phyloP scores from a whole-genome alignment of 2,888 invertebrate genomes.

The Ormyrus nitidulus region DNA sequence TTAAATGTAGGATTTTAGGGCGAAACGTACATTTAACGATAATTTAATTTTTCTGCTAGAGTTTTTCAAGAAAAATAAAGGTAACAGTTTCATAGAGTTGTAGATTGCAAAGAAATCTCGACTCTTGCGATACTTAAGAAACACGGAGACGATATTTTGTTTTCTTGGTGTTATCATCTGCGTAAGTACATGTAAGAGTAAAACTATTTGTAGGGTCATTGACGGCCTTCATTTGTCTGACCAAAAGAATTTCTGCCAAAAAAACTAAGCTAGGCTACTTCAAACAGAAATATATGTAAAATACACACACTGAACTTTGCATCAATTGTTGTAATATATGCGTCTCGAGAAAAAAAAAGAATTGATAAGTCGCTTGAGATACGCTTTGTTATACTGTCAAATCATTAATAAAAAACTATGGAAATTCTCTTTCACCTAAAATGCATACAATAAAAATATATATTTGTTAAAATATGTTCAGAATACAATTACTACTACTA shows the following conservation, averaged over 20 bases:
- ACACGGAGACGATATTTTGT: constrained; percentile 24
- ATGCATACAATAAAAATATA: background rate
- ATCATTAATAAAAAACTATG: constrained; percentile 3
- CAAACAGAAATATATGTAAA: constrained; percentile 28
- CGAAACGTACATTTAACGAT: constrained; percentile 21
- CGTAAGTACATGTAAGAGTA: constrained; percentile 2
- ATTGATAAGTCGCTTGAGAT: background rate
- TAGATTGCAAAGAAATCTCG: constrained; percentile 28
- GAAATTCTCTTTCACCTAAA: background rate
- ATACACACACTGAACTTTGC: constrained; percentile 33
- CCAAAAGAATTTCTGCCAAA: constrained; percentile 53
- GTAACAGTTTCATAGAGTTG: constrained; percentile 10
- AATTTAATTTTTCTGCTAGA: constrained; percentile 21
- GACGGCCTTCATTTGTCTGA: constrained; percentile 35
- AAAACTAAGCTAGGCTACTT: constrained; percentile 34
- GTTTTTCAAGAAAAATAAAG: constrained; percentile 16
- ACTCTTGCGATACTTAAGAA: constrained; percentile 22
- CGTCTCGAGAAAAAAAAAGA: constrained; percentile 16
- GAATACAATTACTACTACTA: no score
- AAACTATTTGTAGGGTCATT: constrained; percentile 33
- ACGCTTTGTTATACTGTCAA: constrained; percentile 7
- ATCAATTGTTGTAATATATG: constrained; percentile 38
- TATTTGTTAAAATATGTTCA: no score
- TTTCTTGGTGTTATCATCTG: constrained; percentile 32
- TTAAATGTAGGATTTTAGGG: constrained; percentile 23